These are phyloP conservation scores for Acronicta alni DNA, from an alignment of 2,888 invertebrate genomes.

Conservation along the genomic window DNA sequence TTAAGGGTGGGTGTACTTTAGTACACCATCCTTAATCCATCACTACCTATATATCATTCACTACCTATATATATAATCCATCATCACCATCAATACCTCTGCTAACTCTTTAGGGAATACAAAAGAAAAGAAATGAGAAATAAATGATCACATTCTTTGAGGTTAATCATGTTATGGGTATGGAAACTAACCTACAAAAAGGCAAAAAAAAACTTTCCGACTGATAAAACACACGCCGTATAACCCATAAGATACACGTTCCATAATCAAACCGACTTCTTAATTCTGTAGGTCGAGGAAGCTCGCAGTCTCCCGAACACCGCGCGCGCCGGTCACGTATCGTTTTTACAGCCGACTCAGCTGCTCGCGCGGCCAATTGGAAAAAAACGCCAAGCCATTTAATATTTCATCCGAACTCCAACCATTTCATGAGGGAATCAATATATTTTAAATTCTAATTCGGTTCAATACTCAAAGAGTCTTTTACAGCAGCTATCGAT, in stretches of 20 bases:
- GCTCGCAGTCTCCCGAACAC: constrained; percentile 27
- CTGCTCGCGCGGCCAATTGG: constrained; percentile 80
- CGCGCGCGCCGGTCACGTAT: constrained; percentile 75
- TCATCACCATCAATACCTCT: too few species aligned
- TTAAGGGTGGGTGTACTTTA: too few species aligned
- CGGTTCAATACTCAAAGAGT: constrained; percentile 73
- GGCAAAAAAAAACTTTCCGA: too few species aligned
- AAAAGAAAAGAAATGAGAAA: too few species aligned
- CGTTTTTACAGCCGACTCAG: constrained; percentile 85
- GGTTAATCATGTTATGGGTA: too few species aligned
- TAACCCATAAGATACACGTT: constrained; percentile 12
- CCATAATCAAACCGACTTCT: constrained; percentile 38
- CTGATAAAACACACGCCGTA: too few species aligned
- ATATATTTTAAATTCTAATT: constrained; percentile 87
- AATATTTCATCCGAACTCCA: constrained; percentile 75
- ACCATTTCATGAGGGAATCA: constrained; percentile 78
- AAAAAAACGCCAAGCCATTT: constrained; percentile 66
- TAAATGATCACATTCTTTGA: too few species aligned
- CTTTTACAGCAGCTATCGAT: constrained; percentile 82
- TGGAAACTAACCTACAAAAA: too few species aligned
- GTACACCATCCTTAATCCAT: too few species aligned
- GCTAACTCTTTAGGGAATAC: too few species aligned
- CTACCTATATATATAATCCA: too few species aligned
- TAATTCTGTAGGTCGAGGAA: constrained; percentile 37
- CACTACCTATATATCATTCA: too few species aligned